Evolutionary conservation across 2,888 invertebrate genomes (phyloP).

Genomic region (Allolobophora icterica): DNA sequence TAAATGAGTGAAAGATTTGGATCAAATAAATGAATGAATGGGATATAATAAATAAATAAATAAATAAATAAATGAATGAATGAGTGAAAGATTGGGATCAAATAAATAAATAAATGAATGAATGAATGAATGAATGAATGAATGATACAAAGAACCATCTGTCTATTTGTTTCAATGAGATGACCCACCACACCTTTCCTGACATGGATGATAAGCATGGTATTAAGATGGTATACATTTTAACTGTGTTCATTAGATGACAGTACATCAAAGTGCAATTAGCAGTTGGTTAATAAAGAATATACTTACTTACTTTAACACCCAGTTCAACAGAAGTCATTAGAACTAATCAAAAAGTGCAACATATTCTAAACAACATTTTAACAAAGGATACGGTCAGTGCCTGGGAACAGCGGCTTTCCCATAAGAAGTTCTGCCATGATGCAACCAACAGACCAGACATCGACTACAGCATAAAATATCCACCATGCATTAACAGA

Average conservation of each 20-base stretch:
- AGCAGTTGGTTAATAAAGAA: too few species aligned
- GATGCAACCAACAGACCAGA: constrained; percentile 98
- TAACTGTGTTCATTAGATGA: not conserved
- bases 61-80: not conserved
- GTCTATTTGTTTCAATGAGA: not conserved
- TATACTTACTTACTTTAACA: too few species aligned
- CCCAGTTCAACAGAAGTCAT: too few species aligned
- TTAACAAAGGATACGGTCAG: constrained; percentile 80
- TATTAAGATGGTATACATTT: too few species aligned
- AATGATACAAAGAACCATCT: not conserved
- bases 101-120: too few species aligned
- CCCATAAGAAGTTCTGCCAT: constrained; percentile 96
- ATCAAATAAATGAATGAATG: not conserved
- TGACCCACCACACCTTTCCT: not conserved
- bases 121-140: not conserved
- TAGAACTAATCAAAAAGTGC: not conserved
- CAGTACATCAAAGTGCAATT: too few species aligned
- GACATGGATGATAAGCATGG: not conserved
- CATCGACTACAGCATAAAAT: constrained; percentile 75
- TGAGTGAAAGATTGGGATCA: too few species aligned
- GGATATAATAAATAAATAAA: not conserved
- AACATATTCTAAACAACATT: not conserved
- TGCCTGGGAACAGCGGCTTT: constrained; percentile 91
- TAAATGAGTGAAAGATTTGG: not conserved
- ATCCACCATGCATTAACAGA: too few species aligned